phyloP scores from a whole-genome alignment of 1,140 invertebrate species.

The Papilio polytes region DNA sequence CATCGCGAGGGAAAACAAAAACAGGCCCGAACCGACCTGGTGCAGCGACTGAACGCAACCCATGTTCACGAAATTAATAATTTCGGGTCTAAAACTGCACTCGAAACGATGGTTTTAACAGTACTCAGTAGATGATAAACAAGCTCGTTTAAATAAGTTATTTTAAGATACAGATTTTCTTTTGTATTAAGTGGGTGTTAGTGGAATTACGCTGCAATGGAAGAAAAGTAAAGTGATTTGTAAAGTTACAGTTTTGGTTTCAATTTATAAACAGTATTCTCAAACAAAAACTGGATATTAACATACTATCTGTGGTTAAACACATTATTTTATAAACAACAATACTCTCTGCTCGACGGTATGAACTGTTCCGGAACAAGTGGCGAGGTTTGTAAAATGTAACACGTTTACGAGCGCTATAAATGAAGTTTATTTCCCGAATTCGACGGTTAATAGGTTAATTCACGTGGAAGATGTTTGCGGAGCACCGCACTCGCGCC shows the following conservation, averaged over 20 bases:
- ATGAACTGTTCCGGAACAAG: constrained; percentile 15
- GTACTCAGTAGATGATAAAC: not conserved
- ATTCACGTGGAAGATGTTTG: constrained; percentile 80
- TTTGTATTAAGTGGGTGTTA: no score
- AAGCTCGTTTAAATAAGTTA: not conserved
- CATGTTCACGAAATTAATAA: constrained; percentile 12
- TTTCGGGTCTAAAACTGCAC: not conserved
- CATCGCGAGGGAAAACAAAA: constrained; percentile 78
- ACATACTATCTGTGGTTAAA: not conserved
- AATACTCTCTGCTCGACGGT: not conserved
- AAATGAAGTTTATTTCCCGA: constrained; percentile 68
- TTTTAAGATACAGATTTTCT: no score
- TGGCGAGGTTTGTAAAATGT: constrained; percentile 46
- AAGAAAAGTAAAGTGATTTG: no score
- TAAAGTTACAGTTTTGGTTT: no score
- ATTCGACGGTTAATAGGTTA: constrained; percentile 76
- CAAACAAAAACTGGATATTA: not conserved
- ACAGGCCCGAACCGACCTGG: constrained; percentile 50
- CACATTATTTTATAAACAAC: constrained; percentile 2
- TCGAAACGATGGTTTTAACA: not conserved
- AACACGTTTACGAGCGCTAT: constrained; percentile 58
- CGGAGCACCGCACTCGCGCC: constrained; percentile 56
- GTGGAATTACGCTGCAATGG: no score
- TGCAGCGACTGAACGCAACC: not conserved
- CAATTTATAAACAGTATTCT: not conserved